phyloP scores from a whole-genome alignment of 2,113 vertebrate species.

The Cinclus mexicanus region DNA sequence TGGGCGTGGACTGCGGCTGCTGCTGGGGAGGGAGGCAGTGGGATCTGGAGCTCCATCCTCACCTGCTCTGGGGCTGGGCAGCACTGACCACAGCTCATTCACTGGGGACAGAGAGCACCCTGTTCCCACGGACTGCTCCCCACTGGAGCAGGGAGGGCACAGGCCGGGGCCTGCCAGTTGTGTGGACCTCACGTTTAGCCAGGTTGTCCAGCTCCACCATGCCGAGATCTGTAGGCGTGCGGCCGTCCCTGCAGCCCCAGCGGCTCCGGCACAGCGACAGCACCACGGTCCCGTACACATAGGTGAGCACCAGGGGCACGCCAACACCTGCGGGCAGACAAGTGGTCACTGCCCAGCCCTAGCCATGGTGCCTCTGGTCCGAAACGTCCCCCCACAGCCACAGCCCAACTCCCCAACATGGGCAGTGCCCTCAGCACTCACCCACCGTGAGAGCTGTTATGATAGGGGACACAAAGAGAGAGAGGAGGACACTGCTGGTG shows the following conservation, averaged over 20 bases:
- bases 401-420: accelerated
- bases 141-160: accelerated
- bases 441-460: slow-evolving; percentile 85
- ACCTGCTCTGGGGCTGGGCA: slow-evolving; percentile 60
- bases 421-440: background rate
- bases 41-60: slow-evolving; percentile 72
- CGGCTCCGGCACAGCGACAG: slow-evolving; percentile 84
- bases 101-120: slow-evolving; percentile 54
- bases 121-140: accelerated
- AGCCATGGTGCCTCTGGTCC: background rate
- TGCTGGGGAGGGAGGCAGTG: slow-evolving; percentile 63
- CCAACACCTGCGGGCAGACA: slow-evolving; percentile 74
- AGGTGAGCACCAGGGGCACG: slow-evolving; percentile 84
- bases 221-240: slow-evolving; percentile 60
- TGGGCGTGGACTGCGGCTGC: slow-evolving; percentile 33
- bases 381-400: background rate
- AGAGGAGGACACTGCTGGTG: slow-evolving; percentile 84
- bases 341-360: background rate
- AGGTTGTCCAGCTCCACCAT: slow-evolving; percentile 56
- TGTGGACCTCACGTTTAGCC: slow-evolving; percentile 75
- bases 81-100: slow-evolving; percentile 81
- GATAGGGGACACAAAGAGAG: slow-evolving; percentile 85
- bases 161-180: background rate
- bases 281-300: slow-evolving; percentile 83
- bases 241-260: slow-evolving; percentile 74